A percentile compares a stretch with the other conserved stretches of the same genome.
phyloP scores from a whole-genome alignment of 2,888 invertebrate species.

The Andrena bucephala region DNA sequence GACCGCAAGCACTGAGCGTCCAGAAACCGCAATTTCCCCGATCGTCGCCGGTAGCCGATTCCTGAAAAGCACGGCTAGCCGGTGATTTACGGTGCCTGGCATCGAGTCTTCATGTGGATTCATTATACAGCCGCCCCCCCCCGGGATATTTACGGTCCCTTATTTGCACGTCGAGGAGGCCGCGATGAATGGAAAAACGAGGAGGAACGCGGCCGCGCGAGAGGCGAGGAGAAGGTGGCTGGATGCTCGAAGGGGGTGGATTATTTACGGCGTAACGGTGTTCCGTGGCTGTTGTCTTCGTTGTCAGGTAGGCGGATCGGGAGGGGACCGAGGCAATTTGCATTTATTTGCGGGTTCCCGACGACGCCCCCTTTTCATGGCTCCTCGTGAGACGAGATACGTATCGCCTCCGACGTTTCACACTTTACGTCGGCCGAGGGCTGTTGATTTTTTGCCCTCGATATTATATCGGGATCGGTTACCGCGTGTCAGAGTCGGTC shows the following conservation, averaged over 20 bases:
- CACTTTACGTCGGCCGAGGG: conserved; percentile 25
- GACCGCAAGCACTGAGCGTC: conserved; percentile 52
- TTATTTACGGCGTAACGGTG: conserved; percentile 77
- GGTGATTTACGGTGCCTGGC: conserved; percentile 49
- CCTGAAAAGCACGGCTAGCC: conserved; percentile 29
- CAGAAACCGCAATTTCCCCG: conserved; percentile 60
- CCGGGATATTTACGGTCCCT: conserved; percentile 59
- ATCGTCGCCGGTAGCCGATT: conserved; percentile 42
- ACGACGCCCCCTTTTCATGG: conserved; percentile 63
- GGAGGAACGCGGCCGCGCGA: background rate
- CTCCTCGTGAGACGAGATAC: conserved; percentile 52
- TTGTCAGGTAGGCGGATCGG: conserved; percentile 71
- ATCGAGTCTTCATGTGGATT: conserved; percentile 59
- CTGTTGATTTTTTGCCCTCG: conserved; percentile 29
- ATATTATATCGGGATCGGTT: conserved; percentile 60
- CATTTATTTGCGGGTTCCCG: conserved; percentile 68
- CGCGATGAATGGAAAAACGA: conserved; percentile 25
- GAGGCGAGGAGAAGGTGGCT: conserved; percentile 57
- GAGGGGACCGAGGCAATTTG: conserved; percentile 61
- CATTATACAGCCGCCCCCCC: conserved; percentile 37
- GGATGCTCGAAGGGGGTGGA: conserved; percentile 73
- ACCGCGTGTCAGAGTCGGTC: conserved; percentile 18
- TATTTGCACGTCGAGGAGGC: conserved; percentile 60
- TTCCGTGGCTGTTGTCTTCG: conserved; percentile 57
- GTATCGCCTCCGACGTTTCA: conserved; percentile 49